Base-by-base conservation (phyloP, 2,797 vertebrate species). In the Aulostomus chinensis region DNA sequence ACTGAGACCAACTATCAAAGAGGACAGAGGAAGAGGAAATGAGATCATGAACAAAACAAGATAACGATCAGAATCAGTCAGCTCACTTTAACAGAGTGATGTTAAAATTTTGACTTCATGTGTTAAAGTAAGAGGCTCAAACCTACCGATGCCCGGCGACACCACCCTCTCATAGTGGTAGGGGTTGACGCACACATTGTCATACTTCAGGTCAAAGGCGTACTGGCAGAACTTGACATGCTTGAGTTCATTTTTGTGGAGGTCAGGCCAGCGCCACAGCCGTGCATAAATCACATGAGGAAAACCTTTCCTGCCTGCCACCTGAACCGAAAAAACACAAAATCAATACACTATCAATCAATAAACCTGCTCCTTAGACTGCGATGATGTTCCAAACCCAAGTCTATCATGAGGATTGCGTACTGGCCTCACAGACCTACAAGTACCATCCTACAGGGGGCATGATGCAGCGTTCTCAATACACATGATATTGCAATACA, bases 211-310 rank as follows among this genome's bases (percentile, higher is more conserved):
- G 85, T 93, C 92, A 9, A 94, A 93, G 74, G 93, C 92, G 4
- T 88, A 94, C 2, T 87, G 93, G 72, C 93, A 94, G 84, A 92
- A 93, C 38, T 90, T 87, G 32, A 84, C 86, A 11, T 91, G 91
- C 40, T 93, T 93, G 2, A 93, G 89, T 58, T 94, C 93, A 4
- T 93, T 94, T 43, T 93, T 94, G 86, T 93, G 92, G 42, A 92
- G 84, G 72, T 91, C 91, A 0, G 92, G 92, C 91, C 91, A 93
- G 13, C 90, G 88, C 91, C 91, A 94, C 30, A 91, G 80, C 4
- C 86, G 84, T 0, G 89, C 88, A 9, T 92, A 93, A 43, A 93
- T 92, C 25, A 93, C 91, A 13, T 89, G 92, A n/a, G 91, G 90
- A 34, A 93, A 91, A 0, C 91, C 91, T 73, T 93, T 94, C 43